A percentile compares a stretch with the other conserved stretches of the same genome.
Conservation (phyloP, 2,797 vertebrate species). For the Gadopsis marmoratus region DNA sequence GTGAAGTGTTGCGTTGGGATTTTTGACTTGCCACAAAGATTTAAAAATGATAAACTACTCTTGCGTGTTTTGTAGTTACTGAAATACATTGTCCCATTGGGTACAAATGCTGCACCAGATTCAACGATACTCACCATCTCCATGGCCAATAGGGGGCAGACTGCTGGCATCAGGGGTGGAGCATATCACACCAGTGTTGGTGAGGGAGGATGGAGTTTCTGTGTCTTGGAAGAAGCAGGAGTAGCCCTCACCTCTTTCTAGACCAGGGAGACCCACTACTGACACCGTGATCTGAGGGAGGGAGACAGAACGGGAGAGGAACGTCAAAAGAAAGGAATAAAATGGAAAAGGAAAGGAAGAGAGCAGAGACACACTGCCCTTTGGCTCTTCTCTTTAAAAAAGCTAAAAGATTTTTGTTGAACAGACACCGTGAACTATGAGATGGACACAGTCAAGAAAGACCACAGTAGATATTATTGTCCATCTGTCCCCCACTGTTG, state of each 20-base stretch:
- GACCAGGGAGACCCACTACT: constrained; percentile 88
- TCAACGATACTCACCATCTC: constrained; percentile 86
- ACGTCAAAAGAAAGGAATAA: background rate
- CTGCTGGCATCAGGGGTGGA: constrained; percentile 89
- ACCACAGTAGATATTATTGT: constrained; percentile 1
- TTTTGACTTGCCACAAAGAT: background rate
- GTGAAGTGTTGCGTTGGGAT: background rate
- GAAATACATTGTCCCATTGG: background rate
- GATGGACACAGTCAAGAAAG: background rate
- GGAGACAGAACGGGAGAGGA: background rate
- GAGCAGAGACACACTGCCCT: background rate
- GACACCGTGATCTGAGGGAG: constrained; percentile 87
- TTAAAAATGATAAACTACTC: background rate
- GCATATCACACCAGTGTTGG: constrained; percentile 88
- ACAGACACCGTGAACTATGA: background rate
- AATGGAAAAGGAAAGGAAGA: background rate
- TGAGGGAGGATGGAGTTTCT: constrained; percentile 88
- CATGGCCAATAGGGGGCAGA: constrained; percentile 86
- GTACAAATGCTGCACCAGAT: background rate
- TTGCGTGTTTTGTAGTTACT: background rate
- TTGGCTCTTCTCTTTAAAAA: background rate
- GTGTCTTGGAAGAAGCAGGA: constrained; percentile 93
- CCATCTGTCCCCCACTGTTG: background rate
- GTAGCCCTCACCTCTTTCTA: constrained; percentile 89
- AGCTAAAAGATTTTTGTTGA: background rate